Evolutionary conservation across 1,140 invertebrate genomes (phyloP), one percentile per base, ranked within the genome.

Genomic region (Spodoptera litura): DNA sequence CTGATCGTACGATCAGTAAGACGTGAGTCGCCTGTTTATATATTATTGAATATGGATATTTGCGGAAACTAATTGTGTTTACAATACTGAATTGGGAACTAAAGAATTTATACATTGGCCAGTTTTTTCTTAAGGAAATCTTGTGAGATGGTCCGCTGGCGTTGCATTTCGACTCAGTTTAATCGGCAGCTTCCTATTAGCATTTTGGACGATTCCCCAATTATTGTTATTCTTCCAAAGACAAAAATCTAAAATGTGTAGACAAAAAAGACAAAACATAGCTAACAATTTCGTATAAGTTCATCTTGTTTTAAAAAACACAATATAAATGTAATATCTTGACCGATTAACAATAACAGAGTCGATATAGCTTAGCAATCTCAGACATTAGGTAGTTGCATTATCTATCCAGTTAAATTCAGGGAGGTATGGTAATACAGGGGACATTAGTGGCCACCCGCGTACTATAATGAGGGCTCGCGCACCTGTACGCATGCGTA

Each of bases 401-500:
- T 44, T 35, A 68, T 55, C 25, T 76, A 38, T 35, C 59, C 74
- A 56, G 62, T 66, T 77, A 68, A 68, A 66, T 66, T 77, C 62
- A 66, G 58, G 53, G 62, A 59, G 62, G 53, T 52, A 58, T 49
- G 52, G 72, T 74, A 62, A 74, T 75, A 64, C 49, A 25, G 58
- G 49, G 59, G 74, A 77, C 62, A 68, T 77, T 68, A 77, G 74
- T 61, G 74, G 62, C 74, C 74, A 77, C 74, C 62, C 74, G 74
- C 74, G 51, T 53, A 56, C 62, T 52, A 68, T 77, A 77, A 77
- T 68, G 62, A 77, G 74, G 52, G 74, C 61, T n/a, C 61, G 61
- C 62, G 74, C 74, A 77, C 74, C 74, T 77, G 74, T 77, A 56
- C 53, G 74, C 53, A 62, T 64, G 59, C 73, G 73, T 75, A 75